phyloP scores from a whole-genome alignment of 2,797 vertebrate species.

The Taenioides sp. region DNA sequence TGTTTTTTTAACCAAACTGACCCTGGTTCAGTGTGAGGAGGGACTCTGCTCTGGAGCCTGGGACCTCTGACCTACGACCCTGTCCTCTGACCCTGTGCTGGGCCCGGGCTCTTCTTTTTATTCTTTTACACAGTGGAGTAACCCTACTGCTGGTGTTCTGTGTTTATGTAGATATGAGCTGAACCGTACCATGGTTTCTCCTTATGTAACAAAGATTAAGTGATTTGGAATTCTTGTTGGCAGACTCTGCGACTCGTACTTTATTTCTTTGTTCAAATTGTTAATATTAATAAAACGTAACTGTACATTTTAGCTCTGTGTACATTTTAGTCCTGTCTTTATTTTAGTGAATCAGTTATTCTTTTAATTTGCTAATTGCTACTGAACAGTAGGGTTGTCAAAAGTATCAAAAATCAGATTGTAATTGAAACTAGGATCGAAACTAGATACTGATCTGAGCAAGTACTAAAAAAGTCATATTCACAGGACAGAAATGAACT shows the following conservation, averaged over 20 bases:
- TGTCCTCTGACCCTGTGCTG: neutral
- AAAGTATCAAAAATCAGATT: no score
- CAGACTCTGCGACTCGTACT: constrained; percentile 54
- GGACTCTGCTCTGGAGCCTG: no score
- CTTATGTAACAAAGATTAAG: constrained; percentile 41
- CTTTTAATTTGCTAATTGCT: no score
- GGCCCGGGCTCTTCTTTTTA: constrained; percentile 39
- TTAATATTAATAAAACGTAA: constrained; percentile 72
- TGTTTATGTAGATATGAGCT: constrained; percentile 67
- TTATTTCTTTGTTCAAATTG: constrained; percentile 75
- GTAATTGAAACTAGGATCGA: no score
- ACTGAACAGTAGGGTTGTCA: no score
- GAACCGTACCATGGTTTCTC: constrained; percentile 64
- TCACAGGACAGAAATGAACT: no score
- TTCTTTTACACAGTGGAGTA: constrained; percentile 5
- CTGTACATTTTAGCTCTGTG: constrained; percentile 71
- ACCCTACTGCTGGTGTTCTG: constrained; percentile 38
- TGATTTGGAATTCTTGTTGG: constrained; percentile 65
- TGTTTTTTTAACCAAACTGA: neutral
- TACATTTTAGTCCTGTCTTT: neutral
- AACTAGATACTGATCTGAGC: no score
- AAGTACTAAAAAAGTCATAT: no score
- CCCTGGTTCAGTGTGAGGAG: neutral
- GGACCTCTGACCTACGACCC: no score
- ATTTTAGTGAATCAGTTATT: neutral